Conservation (phyloP, 2,888 invertebrate species). For the Muscina levida region DNA sequence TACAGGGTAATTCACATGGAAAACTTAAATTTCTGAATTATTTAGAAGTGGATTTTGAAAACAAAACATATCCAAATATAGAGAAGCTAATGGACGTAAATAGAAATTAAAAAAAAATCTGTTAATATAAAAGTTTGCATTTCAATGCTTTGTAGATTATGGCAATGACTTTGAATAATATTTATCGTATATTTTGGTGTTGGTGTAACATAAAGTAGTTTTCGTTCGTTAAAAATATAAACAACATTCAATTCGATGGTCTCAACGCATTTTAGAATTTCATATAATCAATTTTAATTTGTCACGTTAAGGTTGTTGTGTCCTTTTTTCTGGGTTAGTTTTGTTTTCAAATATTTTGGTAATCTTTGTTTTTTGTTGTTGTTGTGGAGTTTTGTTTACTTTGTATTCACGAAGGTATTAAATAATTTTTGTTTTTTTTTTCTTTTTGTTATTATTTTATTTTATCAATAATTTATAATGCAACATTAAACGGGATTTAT, state of each 20-base stretch:
- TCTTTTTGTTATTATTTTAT: constrained; percentile 18
- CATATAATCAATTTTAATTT: constrained; percentile 47
- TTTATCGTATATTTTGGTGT: constrained; percentile 12
- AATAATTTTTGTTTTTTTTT: constrained; percentile 38
- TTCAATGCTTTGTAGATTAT: no score
- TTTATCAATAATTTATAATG: constrained; percentile 13
- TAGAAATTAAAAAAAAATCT: no score
- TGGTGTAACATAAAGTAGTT: constrained; percentile 39
- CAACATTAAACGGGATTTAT: constrained; percentile 43
- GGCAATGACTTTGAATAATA: not conserved
- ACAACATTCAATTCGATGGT: constrained; percentile 73
- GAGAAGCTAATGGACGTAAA: no score
- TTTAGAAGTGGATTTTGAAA: constrained; percentile 9
- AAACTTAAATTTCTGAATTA: no score
- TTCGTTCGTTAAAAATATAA: constrained; percentile 51
- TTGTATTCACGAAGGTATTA: constrained; percentile 41
- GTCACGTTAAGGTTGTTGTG: constrained; percentile 51
- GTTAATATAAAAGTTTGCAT: no score
- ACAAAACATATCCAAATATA: constrained; percentile 8
- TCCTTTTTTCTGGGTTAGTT: constrained; percentile 22
- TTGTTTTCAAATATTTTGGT: constrained; percentile 46
- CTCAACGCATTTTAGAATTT: constrained; percentile 71
- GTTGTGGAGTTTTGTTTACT: constrained; percentile 29
- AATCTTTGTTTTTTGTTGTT: no score
- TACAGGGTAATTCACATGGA: no score